phyloP scores from a whole-genome alignment of 1,140 invertebrate species.

The Galleria mellonella region DNA sequence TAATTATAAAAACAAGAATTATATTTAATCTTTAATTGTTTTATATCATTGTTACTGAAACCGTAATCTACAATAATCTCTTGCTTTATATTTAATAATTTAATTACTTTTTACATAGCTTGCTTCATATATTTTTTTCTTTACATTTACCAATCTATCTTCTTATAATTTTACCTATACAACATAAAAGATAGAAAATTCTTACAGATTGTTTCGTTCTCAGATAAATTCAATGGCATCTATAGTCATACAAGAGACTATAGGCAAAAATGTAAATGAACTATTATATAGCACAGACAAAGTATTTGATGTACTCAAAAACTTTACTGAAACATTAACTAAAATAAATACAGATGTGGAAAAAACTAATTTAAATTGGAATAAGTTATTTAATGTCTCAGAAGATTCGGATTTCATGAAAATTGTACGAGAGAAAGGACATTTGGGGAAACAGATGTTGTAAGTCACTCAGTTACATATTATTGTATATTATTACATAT shows the following conservation, averaged over 20 bases:
- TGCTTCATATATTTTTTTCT: no score
- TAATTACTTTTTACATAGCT: no score
- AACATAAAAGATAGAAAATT: no score
- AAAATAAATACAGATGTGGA: slow-evolving; percentile 20
- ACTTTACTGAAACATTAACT: slow-evolving; percentile 33
- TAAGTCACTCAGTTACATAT: slow-evolving; percentile 32
- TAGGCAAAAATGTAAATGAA: slow-evolving; percentile 46
- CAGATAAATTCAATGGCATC: slow-evolving; percentile 66
- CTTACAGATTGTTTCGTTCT: slow-evolving; percentile 12
- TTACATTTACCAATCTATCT: no score
- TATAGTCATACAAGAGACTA: slow-evolving; percentile 50
- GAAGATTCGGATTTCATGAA: slow-evolving; percentile 45
- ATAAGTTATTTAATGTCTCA: slow-evolving; percentile 32
- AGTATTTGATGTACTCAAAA: slow-evolving; percentile 45
- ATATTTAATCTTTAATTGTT: no score
- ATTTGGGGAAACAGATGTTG: slow-evolving; percentile 55
- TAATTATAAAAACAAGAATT: no score
- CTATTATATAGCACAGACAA: slow-evolving; percentile 49
- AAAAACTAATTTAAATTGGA: slow-evolving; percentile 36
- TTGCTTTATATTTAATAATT: no score
- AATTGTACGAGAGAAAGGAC: slow-evolving; percentile 28
- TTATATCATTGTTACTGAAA: no score
- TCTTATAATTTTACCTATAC: no score
- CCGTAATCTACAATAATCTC: no score
- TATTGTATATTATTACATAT: no score